phyloP scores from a whole-genome alignment of 2,113 vertebrate species.

The Phodopus roborovskii region DNA sequence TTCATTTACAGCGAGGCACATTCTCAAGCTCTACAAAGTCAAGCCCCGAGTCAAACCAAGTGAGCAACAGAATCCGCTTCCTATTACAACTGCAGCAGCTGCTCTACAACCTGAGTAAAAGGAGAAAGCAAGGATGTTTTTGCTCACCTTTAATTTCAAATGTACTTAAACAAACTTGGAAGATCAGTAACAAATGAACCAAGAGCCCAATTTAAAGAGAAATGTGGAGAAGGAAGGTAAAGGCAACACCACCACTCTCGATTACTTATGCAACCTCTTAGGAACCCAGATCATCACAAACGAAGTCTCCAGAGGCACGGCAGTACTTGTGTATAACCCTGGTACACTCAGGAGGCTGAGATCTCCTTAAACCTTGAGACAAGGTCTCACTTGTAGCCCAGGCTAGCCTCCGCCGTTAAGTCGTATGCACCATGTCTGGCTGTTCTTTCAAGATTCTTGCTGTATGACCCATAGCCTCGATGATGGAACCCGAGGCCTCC shows the following conservation, averaged over 20 bases:
- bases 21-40: conserved; percentile 52
- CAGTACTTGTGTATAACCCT: background rate
- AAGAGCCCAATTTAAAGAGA: conserved; percentile 43
- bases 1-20: conserved; percentile 70
- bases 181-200: conserved; percentile 43
- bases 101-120: conserved; percentile 20
- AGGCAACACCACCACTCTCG: background rate
- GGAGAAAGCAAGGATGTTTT: background rate
- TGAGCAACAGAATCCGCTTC: conserved; percentile 51
- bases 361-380: background rate
- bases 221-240: background rate
- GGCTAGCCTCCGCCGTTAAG: background rate
- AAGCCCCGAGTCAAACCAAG: conserved; percentile 56
- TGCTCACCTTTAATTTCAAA: conserved; percentile 44
- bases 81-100: conserved; percentile 59
- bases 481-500: accelerated
- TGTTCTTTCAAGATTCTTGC: background rate
- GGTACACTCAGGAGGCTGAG: background rate
- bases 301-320: background rate
- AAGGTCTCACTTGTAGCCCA: background rate
- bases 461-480: background rate
- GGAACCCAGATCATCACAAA: conserved; percentile 31
- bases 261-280: background rate
- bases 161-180: conserved; percentile 45
- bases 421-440: background rate